Evolutionary conservation across 2,113 vertebrate genomes (phyloP).

Genomic region (Athene cunicularia): DNA sequence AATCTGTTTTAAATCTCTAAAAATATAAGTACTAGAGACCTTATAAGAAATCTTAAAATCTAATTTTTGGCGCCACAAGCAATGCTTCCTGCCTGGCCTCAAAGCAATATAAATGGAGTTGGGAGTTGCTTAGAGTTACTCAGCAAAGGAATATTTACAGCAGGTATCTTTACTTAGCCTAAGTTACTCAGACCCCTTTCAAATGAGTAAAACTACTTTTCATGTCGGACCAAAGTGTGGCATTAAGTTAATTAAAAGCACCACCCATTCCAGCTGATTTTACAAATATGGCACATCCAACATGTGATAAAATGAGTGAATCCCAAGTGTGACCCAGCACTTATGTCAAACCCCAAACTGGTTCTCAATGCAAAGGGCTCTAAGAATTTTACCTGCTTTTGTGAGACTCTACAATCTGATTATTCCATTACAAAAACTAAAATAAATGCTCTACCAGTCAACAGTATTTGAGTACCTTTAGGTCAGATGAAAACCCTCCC

Average conservation of each 20-base stretch:
- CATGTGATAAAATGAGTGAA: not conserved
- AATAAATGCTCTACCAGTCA: not conserved
- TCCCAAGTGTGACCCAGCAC: not conserved
- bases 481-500: not conserved
- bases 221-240: not conserved
- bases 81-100: not conserved
- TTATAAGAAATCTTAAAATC: not conserved
- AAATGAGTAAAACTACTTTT: not conserved
- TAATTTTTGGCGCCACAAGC: not conserved
- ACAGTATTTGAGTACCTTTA: not conserved
- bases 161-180: not conserved
- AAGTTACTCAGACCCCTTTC: not conserved
- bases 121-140: not conserved
- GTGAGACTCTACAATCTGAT: not conserved
- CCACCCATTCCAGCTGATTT: not conserved
- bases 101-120: not conserved
- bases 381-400: not conserved
- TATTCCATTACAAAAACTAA: not conserved
- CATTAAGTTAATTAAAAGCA: not conserved
- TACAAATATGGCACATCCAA: not conserved
- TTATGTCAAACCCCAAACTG: fast-evolving
- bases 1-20: not conserved
- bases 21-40: not conserved
- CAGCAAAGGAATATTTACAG: not conserved
- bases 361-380: not conserved